Percentiles rank a stretch among this genome's conserved stretches.
Conservation (phyloP, 2,113 vertebrate genomes). For the Syngnathus typhle region DNA sequence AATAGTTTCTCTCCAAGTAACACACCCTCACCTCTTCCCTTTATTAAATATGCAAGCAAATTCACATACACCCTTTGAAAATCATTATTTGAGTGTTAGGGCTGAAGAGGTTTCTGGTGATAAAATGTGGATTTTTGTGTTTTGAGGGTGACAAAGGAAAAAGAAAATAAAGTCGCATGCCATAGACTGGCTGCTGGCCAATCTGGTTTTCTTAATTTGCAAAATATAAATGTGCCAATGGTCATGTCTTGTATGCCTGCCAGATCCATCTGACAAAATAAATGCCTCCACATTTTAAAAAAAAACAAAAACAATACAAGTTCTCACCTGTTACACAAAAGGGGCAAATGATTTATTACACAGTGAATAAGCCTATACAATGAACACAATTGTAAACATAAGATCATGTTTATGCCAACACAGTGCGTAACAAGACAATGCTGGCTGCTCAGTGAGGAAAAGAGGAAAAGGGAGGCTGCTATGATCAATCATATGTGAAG, state of each 20-base stretch:
- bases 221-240: not conserved
- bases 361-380: not conserved
- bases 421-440: not conserved
- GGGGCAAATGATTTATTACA: conserved; percentile 1
- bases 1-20: conserved; percentile 52
- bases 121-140: not conserved
- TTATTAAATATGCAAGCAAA: conserved; percentile 21
- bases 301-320: not conserved
- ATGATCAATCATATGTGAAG: too few relatives aligned
- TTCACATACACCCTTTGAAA: conserved; percentile 18
- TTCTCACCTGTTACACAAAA: not conserved
- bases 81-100: conserved; percentile 16
- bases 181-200: too few relatives aligned
- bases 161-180: too few relatives aligned
- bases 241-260: not conserved
- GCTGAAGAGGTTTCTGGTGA: not conserved
- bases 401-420: conserved; percentile 1
- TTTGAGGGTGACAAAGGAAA: not conserved
- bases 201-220: too few relatives aligned
- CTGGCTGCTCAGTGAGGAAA: not conserved
- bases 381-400: not conserved
- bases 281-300: not conserved
- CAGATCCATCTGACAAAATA: not conserved
- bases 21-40: conserved; percentile 22
- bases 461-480: not conserved